These are phyloP conservation scores for Reticulitermes lucifugus DNA, from an alignment of 2,888 invertebrate genomes.

Conservation along the genomic window DNA sequence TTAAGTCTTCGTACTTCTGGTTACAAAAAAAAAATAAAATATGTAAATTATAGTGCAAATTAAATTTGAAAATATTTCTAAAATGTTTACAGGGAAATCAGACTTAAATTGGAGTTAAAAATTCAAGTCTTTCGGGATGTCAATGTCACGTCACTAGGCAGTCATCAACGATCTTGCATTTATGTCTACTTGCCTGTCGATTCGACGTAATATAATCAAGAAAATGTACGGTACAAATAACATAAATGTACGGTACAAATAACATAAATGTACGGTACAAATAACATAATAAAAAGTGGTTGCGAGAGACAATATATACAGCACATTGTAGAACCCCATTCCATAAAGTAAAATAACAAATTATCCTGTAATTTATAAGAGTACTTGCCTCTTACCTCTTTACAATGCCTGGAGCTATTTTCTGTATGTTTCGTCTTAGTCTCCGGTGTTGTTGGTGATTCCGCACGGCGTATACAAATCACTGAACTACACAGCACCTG, in stretches of 20 bases:
- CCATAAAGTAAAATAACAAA: slow-evolving; percentile 1
- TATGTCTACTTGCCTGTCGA: no score
- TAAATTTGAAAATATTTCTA: not conserved
- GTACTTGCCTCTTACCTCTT: not conserved
- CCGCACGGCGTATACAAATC: not conserved
- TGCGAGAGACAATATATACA: not conserved
- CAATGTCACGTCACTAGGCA: no score
- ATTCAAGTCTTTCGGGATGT: no score
- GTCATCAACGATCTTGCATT: no score
- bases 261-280: no score
- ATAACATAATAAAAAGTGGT: not conserved
- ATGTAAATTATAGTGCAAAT: no score
- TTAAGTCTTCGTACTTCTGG: no score
- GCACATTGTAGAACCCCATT: not conserved
- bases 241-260: no score
- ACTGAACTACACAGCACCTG: not conserved
- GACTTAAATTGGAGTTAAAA: no score
- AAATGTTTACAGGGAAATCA: no score
- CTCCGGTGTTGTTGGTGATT: not conserved
- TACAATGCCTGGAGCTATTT: not conserved
- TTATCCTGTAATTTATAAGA: not conserved
- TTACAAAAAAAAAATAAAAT: no score
- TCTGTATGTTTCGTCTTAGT: not conserved
- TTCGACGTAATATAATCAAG: no score
- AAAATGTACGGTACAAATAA: not conserved